phyloP scores from a whole-genome alignment of 2,888 invertebrate species.

The Heteropelma amictum region DNA sequence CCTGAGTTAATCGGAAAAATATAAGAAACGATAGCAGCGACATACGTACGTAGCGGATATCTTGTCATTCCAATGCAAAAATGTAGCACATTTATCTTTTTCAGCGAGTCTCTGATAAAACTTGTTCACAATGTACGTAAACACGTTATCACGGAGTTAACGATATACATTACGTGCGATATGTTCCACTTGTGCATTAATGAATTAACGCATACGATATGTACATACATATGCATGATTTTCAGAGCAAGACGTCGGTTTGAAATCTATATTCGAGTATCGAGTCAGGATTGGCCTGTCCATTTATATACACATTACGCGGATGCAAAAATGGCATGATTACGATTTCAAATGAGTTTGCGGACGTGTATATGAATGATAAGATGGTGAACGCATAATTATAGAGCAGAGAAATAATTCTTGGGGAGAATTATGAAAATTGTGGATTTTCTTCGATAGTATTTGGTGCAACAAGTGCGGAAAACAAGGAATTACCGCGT shows the following conservation, averaged over 20 bases:
- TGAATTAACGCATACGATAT: background rate
- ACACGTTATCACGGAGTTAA: background rate
- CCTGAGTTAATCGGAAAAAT: background rate
- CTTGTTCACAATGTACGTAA: conserved; percentile 7
- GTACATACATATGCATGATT: background rate
- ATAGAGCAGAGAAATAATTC: too few relatives aligned
- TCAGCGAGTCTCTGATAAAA: background rate
- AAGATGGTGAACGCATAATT: too few relatives aligned
- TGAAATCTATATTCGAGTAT: background rate
- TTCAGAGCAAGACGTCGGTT: background rate
- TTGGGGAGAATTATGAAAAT: too few relatives aligned
- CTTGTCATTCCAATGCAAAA: background rate
- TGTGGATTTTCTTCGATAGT: too few relatives aligned
- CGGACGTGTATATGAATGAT: too few relatives aligned
- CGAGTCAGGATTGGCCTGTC: background rate
- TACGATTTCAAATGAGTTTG: too few relatives aligned
- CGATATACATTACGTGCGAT: background rate
- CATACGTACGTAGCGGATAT: too few relatives aligned
- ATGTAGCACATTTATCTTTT: background rate
- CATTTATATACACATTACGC: background rate
- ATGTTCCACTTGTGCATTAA: background rate
- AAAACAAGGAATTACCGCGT: too few relatives aligned
- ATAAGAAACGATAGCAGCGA: background rate
- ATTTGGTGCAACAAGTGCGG: too few relatives aligned
- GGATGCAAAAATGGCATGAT: too few relatives aligned